These are phyloP conservation scores for Brachynemurus nebulosus DNA, from an alignment of 2,888 invertebrate species.

Conservation along the genomic window DNA sequence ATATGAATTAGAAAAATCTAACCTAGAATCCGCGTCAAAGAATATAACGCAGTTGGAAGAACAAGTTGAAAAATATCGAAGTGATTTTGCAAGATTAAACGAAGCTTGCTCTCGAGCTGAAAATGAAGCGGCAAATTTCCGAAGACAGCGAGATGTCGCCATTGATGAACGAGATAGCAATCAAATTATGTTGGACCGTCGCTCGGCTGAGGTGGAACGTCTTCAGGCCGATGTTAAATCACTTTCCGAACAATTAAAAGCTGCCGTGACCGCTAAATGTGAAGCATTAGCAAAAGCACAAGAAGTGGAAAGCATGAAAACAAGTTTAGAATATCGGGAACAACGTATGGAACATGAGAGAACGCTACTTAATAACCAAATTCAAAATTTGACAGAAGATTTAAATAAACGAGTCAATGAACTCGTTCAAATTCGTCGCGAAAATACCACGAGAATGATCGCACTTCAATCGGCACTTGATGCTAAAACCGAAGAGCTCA, in stretches of 20 bases:
- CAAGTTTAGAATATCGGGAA: slow-evolving; percentile 66
- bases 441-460: slow-evolving; percentile 49
- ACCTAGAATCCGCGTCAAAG: slow-evolving; percentile 45
- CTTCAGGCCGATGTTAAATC: slow-evolving; percentile 52
- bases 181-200: slow-evolving; percentile 53
- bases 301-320: slow-evolving; percentile 68
- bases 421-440: slow-evolving; percentile 59
- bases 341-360: slow-evolving; percentile 74
- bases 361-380: slow-evolving; percentile 59
- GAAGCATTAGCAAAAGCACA: slow-evolving; percentile 67
- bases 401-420: slow-evolving; percentile 65
- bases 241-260: slow-evolving; percentile 58
- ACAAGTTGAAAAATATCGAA: slow-evolving; percentile 45
- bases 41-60: slow-evolving; percentile 48
- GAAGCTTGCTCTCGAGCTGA: slow-evolving; percentile 49
- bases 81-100: slow-evolving; percentile 49
- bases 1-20: slow-evolving; percentile 46
- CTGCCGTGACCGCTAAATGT: slow-evolving; percentile 67
- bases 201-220: slow-evolving; percentile 58
- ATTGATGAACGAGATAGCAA: slow-evolving; percentile 64
- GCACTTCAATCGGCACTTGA: slow-evolving; percentile 61
- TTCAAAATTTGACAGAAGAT: slow-evolving; percentile 64
- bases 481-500: slow-evolving; percentile 67
- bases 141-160: slow-evolving; percentile 54
- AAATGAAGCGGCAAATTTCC: slow-evolving; percentile 47